These are phyloP conservation scores for Prionace glauca DNA, from an alignment of 2,797 vertebrate genomes.

Conservation along the genomic window DNA sequence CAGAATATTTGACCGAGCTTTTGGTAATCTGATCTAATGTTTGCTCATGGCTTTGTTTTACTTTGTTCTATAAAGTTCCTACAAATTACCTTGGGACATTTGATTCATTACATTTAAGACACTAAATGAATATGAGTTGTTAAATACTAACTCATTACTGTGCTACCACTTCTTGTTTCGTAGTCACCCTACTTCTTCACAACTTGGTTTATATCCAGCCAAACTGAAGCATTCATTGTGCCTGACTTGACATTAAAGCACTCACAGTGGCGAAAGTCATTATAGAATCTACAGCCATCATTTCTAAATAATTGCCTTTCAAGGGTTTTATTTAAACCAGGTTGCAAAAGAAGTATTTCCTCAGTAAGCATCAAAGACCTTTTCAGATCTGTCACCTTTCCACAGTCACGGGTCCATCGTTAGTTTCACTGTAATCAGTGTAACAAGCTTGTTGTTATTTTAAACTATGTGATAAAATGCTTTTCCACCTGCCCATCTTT, in stretches of 20 bases:
- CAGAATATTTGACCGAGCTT: too few relatives aligned
- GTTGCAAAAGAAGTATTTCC: neutral
- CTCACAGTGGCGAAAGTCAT: neutral
- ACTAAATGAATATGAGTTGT: neutral
- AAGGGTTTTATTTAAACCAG: neutral
- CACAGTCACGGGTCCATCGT: neutral
- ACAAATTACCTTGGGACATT: neutral
- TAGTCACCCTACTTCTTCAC: neutral
- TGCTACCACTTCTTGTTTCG: neutral
- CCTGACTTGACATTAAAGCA: neutral
- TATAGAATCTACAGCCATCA: neutral
- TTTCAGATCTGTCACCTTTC: neutral
- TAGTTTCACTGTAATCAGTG: neutral
- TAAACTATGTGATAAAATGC: neutral
- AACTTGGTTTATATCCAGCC: too few relatives aligned
- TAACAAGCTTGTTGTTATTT: neutral
- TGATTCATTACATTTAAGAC: neutral
- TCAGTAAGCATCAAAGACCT: neutral
- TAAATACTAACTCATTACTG: neutral
- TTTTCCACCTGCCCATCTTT: neutral
- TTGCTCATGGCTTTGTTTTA: neutral
- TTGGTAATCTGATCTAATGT: neutral
- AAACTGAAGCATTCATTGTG: neutral
- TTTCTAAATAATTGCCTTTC: neutral
- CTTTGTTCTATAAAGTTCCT: neutral